These are phyloP conservation scores for Acridotheres tristis DNA, from an alignment of 2,797 vertebrate species.

Conservation along the genomic window DNA sequence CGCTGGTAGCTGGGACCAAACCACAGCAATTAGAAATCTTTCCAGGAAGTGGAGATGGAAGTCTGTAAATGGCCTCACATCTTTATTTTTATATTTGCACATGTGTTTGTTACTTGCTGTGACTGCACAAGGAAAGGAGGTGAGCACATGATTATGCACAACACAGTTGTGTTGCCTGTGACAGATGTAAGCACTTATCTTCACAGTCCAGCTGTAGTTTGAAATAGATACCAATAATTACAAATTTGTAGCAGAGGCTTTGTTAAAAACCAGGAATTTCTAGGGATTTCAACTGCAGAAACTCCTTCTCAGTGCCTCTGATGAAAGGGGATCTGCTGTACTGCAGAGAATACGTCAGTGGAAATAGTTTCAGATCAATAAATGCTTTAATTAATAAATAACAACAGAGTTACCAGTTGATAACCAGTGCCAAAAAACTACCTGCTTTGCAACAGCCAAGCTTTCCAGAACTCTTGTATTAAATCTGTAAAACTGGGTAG, in stretches of 20 bases:
- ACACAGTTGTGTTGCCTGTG: neutral
- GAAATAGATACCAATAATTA: neutral
- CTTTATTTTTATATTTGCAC: neutral
- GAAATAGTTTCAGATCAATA: neutral
- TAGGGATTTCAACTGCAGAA: neutral
- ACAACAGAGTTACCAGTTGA: neutral
- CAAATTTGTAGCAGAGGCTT: neutral
- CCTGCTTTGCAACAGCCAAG: fast-evolving
- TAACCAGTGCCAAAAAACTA: neutral
- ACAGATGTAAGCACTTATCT: neutral
- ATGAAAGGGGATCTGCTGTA: neutral
- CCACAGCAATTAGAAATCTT: neutral
- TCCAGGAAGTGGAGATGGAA: neutral
- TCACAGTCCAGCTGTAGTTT: neutral
- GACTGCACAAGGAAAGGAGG: neutral
- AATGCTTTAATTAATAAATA: neutral
- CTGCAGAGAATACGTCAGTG: fast-evolving
- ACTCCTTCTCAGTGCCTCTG: neutral
- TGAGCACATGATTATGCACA: neutral
- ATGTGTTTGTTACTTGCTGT: neutral
- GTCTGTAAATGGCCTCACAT: neutral
- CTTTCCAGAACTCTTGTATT: neutral
- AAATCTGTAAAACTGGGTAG: neutral
- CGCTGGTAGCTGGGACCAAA: neutral
- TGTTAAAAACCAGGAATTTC: neutral